Evolutionary conservation across 1,140 invertebrate species (phyloP).

Genomic region (Dendrolimus kikuchii): DNA sequence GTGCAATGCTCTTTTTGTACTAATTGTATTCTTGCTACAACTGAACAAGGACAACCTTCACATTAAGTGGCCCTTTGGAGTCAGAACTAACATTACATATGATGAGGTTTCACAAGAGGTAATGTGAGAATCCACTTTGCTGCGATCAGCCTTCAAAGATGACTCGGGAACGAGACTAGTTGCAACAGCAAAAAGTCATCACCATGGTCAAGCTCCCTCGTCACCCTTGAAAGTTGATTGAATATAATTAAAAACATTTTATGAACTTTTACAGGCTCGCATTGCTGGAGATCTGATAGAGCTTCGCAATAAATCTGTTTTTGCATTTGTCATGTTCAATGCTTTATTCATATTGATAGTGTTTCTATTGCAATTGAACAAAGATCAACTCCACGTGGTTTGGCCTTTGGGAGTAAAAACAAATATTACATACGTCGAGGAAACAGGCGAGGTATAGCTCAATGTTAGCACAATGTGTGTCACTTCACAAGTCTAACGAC

Average conservation of each 20-base stretch:
- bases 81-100: slow-evolving; percentile 94
- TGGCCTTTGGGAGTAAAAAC: slow-evolving; percentile 96
- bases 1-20: slow-evolving; percentile 97
- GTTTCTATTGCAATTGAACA: slow-evolving; percentile 98
- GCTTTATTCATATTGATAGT: slow-evolving; percentile 98
- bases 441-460: slow-evolving; percentile 86
- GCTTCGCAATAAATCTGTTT: slow-evolving; percentile 96
- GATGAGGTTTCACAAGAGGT: slow-evolving; percentile 91
- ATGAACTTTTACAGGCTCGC: slow-evolving; percentile 81
- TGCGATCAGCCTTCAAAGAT: slow-evolving; percentile 63
- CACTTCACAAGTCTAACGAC: slow-evolving; percentile 67
- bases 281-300: slow-evolving; percentile 92
- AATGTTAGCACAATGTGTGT: slow-evolving; percentile 60
- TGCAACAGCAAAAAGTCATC: slow-evolving; percentile 1
- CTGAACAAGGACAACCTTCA: slow-evolving; percentile 95
- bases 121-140: slow-evolving; percentile 69
- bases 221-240: slow-evolving; percentile 67
- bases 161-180: slow-evolving; percentile 37
- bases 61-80: slow-evolving; percentile 94
- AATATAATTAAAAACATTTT: slow-evolving; percentile 56
- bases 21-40: slow-evolving; percentile 97
- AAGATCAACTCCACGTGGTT: slow-evolving; percentile 95
- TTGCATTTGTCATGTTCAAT: slow-evolving; percentile 99
- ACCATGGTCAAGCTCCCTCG: slow-evolving; percentile 21
- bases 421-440: slow-evolving; percentile 94